Percentiles rank a stretch among this genome's conserved stretches.
phyloP scores from a whole-genome alignment of 2,888 invertebrate species.

The Cheilosia pagana region DNA sequence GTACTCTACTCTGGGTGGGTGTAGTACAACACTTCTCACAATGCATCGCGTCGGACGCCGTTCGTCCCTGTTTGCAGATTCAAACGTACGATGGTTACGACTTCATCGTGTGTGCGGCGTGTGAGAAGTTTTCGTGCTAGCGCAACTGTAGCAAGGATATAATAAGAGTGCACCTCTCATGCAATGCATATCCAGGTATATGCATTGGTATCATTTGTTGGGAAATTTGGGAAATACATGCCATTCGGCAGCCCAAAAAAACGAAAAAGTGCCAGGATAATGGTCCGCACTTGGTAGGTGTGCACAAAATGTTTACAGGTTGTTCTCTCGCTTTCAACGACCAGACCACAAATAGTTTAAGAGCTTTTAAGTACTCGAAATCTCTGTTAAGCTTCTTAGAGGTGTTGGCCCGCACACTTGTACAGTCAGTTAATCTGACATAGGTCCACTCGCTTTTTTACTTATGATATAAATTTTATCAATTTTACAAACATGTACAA shows the following conservation, averaged over 20 bases:
- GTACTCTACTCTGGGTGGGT: neutral
- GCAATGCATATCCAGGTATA: slow-evolving; percentile 3
- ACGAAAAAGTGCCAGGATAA: neutral
- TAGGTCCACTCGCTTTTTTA: neutral
- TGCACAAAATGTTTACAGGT: slow-evolving; percentile 74
- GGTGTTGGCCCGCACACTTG: slow-evolving; percentile 5
- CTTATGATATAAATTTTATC: too few relatives aligned
- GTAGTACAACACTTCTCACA: slow-evolving; percentile 20
- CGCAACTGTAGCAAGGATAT: slow-evolving; percentile 50
- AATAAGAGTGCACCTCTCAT: slow-evolving; percentile 34
- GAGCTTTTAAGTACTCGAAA: slow-evolving; percentile 34
- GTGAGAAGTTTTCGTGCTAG: slow-evolving; percentile 44
- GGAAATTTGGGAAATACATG: neutral
- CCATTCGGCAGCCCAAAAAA: slow-evolving; percentile 24
- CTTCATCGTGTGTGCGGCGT: slow-evolving; percentile 39
- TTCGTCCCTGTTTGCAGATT: slow-evolving; percentile 7
- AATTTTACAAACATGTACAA: too few relatives aligned
- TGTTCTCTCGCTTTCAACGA: slow-evolving; percentile 72
- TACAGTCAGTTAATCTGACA: slow-evolving; percentile 13
- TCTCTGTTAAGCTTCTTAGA: slow-evolving; percentile 39
- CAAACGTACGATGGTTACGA: slow-evolving; percentile 24
- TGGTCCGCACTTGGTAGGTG: slow-evolving; percentile 25
- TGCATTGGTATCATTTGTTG: neutral
- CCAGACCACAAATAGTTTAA: slow-evolving; percentile 31
- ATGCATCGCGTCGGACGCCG: neutral